A percentile compares a stretch with the other conserved stretches of the same genome.
Conservation (phyloP, 2,797 vertebrate genomes). For the Eleutherodactylus coqui region DNA sequence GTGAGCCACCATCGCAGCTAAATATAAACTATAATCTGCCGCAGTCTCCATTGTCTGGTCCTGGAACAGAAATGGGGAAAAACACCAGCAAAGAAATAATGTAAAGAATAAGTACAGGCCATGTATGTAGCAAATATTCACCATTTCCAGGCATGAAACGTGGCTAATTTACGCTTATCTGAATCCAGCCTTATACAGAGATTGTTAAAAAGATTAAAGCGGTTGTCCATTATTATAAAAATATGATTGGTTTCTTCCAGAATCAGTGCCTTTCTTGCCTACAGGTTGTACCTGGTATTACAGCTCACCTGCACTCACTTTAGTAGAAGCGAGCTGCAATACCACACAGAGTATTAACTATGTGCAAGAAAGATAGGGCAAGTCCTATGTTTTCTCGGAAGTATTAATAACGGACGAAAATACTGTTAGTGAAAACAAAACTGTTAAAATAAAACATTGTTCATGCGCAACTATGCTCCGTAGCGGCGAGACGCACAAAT, state of each 20-base stretch:
- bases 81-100: not conserved
- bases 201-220: not conserved
- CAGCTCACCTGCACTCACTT: not conserved
- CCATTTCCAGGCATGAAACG: not conserved
- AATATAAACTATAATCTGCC: conserved; percentile 17
- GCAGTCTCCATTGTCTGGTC: not conserved
- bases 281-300: not conserved
- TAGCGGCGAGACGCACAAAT: too few relatives aligned
- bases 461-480: too few relatives aligned
- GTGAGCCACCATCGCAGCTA: not conserved
- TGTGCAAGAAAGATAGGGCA: too few relatives aligned
- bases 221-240: not conserved
- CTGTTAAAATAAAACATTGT: too few relatives aligned
- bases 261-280: not conserved
- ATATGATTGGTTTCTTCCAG: not conserved
- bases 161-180: too few relatives aligned
- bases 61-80: not conserved
- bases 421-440: too few relatives aligned
- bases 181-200: not conserved
- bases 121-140: not conserved
- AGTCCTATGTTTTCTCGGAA: too few relatives aligned
- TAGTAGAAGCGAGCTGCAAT: not conserved
- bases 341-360: not conserved
- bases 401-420: too few relatives aligned
- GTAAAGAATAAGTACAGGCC: not conserved